phyloP scores from a whole-genome alignment of 1,140 invertebrate species.

The Plectrocnemia conspersa region DNA sequence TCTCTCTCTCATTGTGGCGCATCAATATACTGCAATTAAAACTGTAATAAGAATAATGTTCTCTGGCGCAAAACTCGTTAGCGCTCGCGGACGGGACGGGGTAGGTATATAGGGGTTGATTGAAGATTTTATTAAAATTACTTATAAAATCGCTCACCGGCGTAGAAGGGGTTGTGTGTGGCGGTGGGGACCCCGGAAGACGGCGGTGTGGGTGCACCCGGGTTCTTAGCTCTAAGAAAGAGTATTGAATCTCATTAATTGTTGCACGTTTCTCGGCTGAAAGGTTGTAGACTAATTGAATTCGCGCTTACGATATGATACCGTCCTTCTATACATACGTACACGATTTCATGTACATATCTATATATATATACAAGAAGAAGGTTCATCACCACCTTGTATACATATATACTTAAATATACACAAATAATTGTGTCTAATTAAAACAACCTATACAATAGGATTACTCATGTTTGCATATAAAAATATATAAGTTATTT shows the following conservation, averaged over 20 bases:
- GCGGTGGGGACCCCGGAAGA: not conserved
- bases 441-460: too few species aligned
- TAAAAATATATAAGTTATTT: too few species aligned
- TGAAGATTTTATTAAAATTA: conserved; percentile 37
- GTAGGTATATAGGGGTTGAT: conserved; percentile 33
- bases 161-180: conserved; percentile 21
- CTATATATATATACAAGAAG: too few species aligned
- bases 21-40: conserved; percentile 38
- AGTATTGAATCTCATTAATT: conserved; percentile 19
- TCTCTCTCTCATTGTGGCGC: conserved; percentile 34
- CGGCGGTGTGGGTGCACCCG: not conserved
- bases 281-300: too few species aligned
- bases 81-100: conserved; percentile 25
- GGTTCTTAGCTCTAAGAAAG: not conserved
- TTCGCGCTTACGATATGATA: too few species aligned
- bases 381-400: too few species aligned
- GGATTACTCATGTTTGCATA: too few species aligned
- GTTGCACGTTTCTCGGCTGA: not conserved
- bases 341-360: too few species aligned
- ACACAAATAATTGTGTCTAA: too few species aligned
- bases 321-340: too few species aligned
- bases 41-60: conserved; percentile 37
- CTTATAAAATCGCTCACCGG: conserved; percentile 27
- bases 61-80: conserved; percentile 35
- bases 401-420: too few species aligned